phyloP scores from a whole-genome alignment of 2,888 invertebrate species.

The Cosmia pyralina region DNA sequence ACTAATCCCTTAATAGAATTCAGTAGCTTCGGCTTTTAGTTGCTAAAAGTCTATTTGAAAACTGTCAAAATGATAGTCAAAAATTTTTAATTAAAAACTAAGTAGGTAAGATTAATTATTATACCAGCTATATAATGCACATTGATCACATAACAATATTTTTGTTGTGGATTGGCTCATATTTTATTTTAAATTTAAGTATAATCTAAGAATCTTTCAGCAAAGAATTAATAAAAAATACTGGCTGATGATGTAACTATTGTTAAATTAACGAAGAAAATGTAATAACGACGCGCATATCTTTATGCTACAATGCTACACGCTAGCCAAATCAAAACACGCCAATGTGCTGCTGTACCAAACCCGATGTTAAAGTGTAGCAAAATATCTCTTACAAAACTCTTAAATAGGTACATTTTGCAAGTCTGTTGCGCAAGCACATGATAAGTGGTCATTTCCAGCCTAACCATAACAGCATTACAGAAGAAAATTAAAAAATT shows the following conservation, averaged over 20 bases:
- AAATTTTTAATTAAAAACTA: not conserved
- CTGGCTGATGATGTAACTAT: not conserved
- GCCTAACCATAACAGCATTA: not conserved
- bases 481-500: not conserved
- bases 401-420: not conserved
- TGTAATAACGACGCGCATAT: not conserved
- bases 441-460: not conserved
- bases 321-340: slow-evolving; percentile 15
- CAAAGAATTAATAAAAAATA: not conserved
- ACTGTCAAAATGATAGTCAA: not conserved
- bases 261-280: slow-evolving; percentile 12
- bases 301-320: slow-evolving; percentile 25
- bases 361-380: not conserved
- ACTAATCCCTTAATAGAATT: not conserved
- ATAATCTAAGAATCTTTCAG: slow-evolving; percentile 17
- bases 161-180: not conserved
- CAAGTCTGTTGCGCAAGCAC: not conserved
- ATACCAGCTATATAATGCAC: not conserved
- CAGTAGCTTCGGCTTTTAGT: not conserved
- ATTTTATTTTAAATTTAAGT: not conserved
- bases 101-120: not conserved
- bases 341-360: not conserved
- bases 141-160: not conserved
- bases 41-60: not conserved
- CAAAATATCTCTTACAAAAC: slow-evolving; percentile 1